These are phyloP conservation scores for Enchytraeus crypticus DNA, from an alignment of 2,888 invertebrate species.

Conservation along the genomic window DNA sequence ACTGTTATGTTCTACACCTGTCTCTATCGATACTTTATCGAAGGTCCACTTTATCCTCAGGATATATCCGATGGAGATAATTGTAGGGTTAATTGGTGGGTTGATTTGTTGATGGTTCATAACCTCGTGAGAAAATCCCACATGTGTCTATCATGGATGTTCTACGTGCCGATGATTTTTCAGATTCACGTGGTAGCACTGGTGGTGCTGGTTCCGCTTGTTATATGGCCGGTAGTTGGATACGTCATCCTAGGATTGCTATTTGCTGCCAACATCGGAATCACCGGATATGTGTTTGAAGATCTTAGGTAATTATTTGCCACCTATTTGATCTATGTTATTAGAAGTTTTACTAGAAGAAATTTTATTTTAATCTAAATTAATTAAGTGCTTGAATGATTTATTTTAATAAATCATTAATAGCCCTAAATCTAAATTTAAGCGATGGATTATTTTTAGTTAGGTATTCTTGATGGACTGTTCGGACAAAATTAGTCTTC, in stretches of 20 bases:
- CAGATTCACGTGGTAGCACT: conserved; percentile 15
- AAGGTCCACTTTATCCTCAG: conserved; percentile 35
- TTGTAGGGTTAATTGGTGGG: conserved; percentile 39
- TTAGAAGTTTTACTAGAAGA: too few species aligned
- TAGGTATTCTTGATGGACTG: too few species aligned
- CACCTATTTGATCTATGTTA: too few species aligned
- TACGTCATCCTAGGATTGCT: conserved; percentile 6
- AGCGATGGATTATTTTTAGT: too few species aligned
- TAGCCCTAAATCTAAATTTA: too few species aligned
- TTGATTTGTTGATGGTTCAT: conserved; percentile 38
- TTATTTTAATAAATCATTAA: too few species aligned
- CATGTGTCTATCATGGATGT: conserved; percentile 6
- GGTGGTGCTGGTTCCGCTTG: conserved; percentile 13
- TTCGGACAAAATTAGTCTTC: too few species aligned
- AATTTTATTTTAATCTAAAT: too few species aligned
- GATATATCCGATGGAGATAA: conserved; percentile 26
- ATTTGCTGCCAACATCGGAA: conserved; percentile 7
- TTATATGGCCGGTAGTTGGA: conserved; percentile 1
- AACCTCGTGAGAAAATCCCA: conserved; percentile 31
- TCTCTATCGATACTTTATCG: conserved; percentile 37
- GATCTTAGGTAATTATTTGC: too few species aligned
- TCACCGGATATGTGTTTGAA: too few species aligned
- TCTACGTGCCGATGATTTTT: conserved; percentile 14
- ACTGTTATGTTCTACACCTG: conserved; percentile 38
- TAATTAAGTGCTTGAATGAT: too few species aligned